Percentiles rank a stretch among this genome's conserved stretches.
These are phyloP conservation scores for Micoletzkya japonica DNA, from an alignment of 2,888 invertebrate species.

Conservation along the genomic window DNA sequence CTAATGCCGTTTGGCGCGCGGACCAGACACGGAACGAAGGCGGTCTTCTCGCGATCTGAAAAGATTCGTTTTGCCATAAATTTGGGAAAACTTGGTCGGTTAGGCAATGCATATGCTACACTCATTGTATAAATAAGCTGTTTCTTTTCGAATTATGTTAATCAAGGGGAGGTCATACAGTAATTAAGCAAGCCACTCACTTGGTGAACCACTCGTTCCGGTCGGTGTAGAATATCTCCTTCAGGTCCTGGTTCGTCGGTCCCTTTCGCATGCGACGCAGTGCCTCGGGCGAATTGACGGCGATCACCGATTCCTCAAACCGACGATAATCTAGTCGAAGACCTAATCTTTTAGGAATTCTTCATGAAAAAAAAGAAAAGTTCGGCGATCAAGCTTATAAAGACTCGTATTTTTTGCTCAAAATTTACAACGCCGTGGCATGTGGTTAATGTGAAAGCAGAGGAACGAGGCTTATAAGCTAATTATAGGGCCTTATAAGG, in stretches of 20 bases:
- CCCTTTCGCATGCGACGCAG: conserved; percentile 53
- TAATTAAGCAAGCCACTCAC: conserved; percentile 51
- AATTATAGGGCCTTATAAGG: too few relatives aligned
- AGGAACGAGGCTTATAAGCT: too few relatives aligned
- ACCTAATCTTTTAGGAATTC: too few relatives aligned
- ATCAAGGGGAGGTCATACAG: neutral
- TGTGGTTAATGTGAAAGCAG: too few relatives aligned
- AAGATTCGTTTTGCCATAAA: neutral
- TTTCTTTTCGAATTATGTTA: neutral
- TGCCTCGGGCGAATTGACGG: conserved; percentile 30
- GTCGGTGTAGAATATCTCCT: conserved; percentile 65
- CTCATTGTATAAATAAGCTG: too few relatives aligned
- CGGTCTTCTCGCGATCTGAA: conserved; percentile 59
- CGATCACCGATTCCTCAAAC: conserved; percentile 1
- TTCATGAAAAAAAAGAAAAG: too few relatives aligned
- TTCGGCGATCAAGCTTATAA: too few relatives aligned
- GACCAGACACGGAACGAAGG: conserved; percentile 49
- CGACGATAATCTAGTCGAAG: neutral
- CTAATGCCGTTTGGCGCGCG: conserved; percentile 49
- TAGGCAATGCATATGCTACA: neutral
- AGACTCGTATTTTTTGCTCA: too few relatives aligned
- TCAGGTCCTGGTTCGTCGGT: conserved; percentile 64
- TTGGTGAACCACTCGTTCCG: conserved; percentile 65
- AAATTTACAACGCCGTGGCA: too few relatives aligned
- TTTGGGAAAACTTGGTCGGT: neutral